phyloP scores from a whole-genome alignment of 2,113 vertebrate species.

The Anseranas semipalmata region DNA sequence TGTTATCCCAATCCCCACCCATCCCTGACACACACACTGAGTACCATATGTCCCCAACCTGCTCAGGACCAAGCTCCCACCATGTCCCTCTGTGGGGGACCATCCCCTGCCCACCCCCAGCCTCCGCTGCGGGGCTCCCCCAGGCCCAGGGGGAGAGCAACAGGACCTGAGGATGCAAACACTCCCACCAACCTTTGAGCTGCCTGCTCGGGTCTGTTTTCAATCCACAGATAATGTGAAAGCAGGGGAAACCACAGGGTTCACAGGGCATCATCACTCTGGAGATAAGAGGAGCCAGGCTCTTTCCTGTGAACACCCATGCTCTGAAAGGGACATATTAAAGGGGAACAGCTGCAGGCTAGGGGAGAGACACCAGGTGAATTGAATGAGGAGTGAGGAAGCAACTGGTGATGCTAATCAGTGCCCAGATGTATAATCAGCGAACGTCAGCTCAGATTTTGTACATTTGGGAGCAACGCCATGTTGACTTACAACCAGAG shows the following conservation, averaged over 20 bases:
- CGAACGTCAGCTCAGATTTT: neutral
- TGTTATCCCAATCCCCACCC: neutral
- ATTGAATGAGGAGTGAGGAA: neutral
- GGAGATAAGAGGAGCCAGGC: neutral
- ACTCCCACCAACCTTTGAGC: neutral
- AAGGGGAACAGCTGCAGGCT: neutral
- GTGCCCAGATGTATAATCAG: neutral
- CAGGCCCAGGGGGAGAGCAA: neutral
- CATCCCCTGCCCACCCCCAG: no score
- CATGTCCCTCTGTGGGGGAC: fast-evolving
- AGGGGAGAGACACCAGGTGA: fast-evolving
- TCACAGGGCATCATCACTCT: neutral
- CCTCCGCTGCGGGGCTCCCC: fast-evolving
- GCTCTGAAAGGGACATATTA: neutral
- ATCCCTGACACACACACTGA: fast-evolving
- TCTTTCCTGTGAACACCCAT: neutral
- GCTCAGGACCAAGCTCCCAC: neutral
- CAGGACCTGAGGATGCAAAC: neutral
- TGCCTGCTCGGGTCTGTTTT: neutral
- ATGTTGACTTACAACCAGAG: neutral
- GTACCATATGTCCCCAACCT: neutral
- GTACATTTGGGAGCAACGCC: neutral
- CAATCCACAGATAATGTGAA: neutral
- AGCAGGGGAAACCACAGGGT: neutral
- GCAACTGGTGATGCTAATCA: neutral